A percentile compares a stretch with the other conserved stretches of the same genome.
Conservation (phyloP, 1,140 invertebrate genomes). For the Paramacrobiotus metropolitanus region DNA sequence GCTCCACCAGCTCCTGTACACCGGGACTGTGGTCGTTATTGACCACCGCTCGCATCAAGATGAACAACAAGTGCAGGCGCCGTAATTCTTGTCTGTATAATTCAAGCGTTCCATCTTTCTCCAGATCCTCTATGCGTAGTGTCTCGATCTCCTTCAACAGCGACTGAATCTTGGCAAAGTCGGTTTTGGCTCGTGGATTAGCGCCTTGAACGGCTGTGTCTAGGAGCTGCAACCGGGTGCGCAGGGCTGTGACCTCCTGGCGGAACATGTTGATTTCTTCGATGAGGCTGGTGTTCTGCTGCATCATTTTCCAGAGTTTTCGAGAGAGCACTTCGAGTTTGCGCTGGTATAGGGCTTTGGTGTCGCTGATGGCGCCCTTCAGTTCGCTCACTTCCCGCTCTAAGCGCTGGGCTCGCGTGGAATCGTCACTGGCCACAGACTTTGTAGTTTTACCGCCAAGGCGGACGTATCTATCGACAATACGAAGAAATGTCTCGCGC, state of each 20-base stretch:
- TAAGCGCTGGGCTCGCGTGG: constrained; percentile 39
- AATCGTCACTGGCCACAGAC: constrained; percentile 12
- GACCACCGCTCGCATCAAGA: neutral
- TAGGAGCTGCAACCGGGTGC: neutral
- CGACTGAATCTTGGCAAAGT: neutral
- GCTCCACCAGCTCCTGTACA: neutral
- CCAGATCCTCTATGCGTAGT: neutral
- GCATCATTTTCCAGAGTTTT: constrained; percentile 14
- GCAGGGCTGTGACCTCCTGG: constrained; percentile 29
- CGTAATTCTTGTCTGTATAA: neutral
- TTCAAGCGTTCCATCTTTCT: neutral
- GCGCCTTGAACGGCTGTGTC: neutral
- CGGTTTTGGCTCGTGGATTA: neutral
- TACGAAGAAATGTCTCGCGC: neutral
- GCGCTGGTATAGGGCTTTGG: constrained; percentile 25
- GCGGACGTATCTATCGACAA: constrained; percentile 42
- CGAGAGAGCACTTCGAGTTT: constrained; percentile 25
- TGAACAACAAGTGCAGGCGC: neutral
- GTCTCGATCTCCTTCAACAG: neutral
- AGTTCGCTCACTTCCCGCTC: constrained; percentile 33
- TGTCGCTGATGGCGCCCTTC: constrained; percentile 22
- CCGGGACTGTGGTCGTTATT: neutral
- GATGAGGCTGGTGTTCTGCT: constrained; percentile 49
- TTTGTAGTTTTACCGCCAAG: constrained; percentile 48
- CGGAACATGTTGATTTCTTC: constrained; percentile 45